Evolutionary conservation across 2,797 vertebrate genomes (phyloP).

Genomic region (Margarornis squamiger): DNA sequence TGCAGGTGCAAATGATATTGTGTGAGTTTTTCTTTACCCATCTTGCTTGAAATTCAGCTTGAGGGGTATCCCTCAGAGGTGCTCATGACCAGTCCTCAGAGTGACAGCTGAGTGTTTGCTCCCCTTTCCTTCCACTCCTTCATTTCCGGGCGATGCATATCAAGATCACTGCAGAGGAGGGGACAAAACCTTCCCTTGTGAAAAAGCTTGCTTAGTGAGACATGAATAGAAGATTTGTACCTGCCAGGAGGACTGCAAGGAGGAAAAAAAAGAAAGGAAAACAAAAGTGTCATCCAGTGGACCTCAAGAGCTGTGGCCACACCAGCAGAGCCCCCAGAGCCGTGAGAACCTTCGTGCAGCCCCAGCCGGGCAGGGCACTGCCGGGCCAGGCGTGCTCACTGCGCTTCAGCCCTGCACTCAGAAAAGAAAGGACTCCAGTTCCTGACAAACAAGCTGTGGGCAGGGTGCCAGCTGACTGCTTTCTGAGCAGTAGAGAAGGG

Average conservation of each 20-base stretch:
- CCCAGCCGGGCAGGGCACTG: neutral
- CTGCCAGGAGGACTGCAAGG: neutral
- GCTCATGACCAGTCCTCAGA: neutral
- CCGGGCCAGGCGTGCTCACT: neutral
- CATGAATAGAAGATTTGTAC: conserved; percentile 3
- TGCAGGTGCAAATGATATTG: neutral
- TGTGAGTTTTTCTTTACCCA: neutral
- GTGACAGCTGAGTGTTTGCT: neutral
- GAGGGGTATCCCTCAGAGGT: fast-evolving
- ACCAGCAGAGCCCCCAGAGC: neutral
- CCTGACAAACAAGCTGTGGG: conserved; percentile 34
- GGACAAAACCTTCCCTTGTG: neutral
- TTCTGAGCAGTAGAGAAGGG: neutral
- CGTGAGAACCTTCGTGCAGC: neutral
- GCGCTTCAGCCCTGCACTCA: neutral
- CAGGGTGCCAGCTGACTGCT: neutral
- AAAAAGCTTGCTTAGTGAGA: neutral
- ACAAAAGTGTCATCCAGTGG: neutral
- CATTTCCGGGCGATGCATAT: neutral
- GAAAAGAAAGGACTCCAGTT: conserved; percentile 15
- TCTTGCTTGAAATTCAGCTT: neutral
- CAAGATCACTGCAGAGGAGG: neutral
- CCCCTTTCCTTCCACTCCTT: neutral
- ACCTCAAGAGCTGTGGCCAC: neutral
- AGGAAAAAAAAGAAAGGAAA: neutral